These are phyloP conservation scores for Fabriciana adippe DNA, from an alignment of 2,888 invertebrate species.

Conservation along the genomic window DNA sequence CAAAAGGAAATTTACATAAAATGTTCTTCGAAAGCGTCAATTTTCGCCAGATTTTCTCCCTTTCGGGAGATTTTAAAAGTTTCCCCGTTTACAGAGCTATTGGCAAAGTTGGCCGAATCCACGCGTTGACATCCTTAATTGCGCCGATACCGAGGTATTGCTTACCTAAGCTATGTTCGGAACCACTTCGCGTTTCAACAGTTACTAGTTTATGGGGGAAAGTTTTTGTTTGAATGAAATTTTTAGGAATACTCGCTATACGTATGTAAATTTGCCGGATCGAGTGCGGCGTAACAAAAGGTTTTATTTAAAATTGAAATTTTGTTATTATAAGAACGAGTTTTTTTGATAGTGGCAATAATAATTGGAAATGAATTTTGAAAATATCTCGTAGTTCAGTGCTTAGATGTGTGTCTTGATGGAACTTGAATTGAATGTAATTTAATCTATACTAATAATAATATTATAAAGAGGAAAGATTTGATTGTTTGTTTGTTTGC, in stretches of 20 bases:
- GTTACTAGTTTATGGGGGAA: constrained; percentile 25
- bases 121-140: constrained; percentile 47
- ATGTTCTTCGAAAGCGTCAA: constrained; percentile 23
- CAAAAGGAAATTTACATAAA: constrained; percentile 19
- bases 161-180: constrained; percentile 38
- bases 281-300: not conserved
- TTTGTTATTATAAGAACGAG: constrained; percentile 1
- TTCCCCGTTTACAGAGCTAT: constrained; percentile 36
- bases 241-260: constrained; percentile 15
- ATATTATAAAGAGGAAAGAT: no score
- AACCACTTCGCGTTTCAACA: constrained; percentile 38
- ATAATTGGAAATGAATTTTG: not conserved
- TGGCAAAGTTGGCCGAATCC: constrained; percentile 36
- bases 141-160: constrained; percentile 43
- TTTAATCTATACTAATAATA: no score
- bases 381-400: no score
- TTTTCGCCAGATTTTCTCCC: constrained; percentile 27
- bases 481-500: no score
- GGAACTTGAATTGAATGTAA: no score
- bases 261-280: constrained; percentile 22
- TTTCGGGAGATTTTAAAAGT: constrained; percentile 37
- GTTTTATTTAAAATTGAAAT: constrained; percentile 17
- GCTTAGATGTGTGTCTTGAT: no score
- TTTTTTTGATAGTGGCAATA: not conserved
- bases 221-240: constrained; percentile 23